Base-by-base conservation (phyloP, 2,888 invertebrate species). In the Temnothorax rugatulus region DNA sequence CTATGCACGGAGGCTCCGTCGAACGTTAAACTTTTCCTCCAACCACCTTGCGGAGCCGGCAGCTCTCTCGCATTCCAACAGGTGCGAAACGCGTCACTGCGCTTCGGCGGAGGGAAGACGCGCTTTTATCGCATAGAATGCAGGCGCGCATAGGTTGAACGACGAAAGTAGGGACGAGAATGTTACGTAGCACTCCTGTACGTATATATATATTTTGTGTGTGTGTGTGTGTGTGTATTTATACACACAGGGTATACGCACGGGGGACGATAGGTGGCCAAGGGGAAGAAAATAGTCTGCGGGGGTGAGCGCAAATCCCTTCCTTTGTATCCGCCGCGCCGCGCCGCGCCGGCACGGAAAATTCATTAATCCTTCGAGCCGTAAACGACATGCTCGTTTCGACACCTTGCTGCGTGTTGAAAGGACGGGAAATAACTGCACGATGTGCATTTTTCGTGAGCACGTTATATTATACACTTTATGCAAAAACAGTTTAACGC, bases 21-120 rank as follows among this genome's bases (percentile, higher is more conserved):
- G 86, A 83, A 85, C 83, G 82, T n/a, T 25, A 71, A 89, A 89
- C 88, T 88, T 86, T 89, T 89, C 84, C 86, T 84, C 82, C 83
- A 76, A 82, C 82, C 83, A 85, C 82, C 82, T 86, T 82, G 66
- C 71, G 69, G 38, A 74, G 79, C 75, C 85, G 71, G 64, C 69
- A 77, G 63, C 84, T 82, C 84, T 85, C 86, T 81, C 81, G 89
- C 93, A 93, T 93, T 93, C 92, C 93, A 93, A 93, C 93, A 93
- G 92, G 93, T 93, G 93, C 91, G 92, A 93, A 91, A 91, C 88
- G 90, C 91, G 90, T 86, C 88, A 83, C 85, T 84, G 87, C 85
- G 71, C 88, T 82, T 87, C 71, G 63, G 73, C 66, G 50, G 81
- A 83, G 84, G 84, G 84, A 86, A 86, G 84, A 89, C 82, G 77